Evolutionary conservation across 2,888 invertebrate species (phyloP).

Genomic region (Tyria jacobaeae): DNA sequence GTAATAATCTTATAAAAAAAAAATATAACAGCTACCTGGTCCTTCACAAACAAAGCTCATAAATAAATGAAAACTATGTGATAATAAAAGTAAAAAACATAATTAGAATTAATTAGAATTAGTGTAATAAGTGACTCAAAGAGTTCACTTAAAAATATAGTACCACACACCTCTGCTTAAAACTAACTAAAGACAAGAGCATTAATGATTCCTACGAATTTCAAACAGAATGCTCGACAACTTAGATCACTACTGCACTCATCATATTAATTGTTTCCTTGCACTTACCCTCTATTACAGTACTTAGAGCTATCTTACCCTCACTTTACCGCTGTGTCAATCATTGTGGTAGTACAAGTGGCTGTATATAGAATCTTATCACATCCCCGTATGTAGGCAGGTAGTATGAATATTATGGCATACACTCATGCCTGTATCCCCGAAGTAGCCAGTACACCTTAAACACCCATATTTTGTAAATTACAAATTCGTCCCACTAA

Average conservation of each 20-base stretch:
- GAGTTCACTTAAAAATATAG: neutral
- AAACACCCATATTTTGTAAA: too few species aligned
- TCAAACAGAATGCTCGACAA: constrained; percentile 45
- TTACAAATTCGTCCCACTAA: too few species aligned
- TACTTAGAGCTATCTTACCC: neutral
- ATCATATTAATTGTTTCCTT: constrained; percentile 42
- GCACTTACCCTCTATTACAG: constrained; percentile 27
- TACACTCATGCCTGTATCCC: too few species aligned
- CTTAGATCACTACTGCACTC: constrained; percentile 29
- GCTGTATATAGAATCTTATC: too few species aligned
- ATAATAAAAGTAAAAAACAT: too few species aligned
- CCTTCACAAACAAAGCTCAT: too few species aligned
- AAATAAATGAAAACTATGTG: too few species aligned
- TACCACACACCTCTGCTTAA: constrained; percentile 28
- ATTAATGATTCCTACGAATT: constrained; percentile 45
- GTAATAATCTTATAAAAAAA: too few species aligned
- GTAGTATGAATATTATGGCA: too few species aligned
- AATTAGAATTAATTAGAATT: neutral
- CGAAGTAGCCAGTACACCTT: too few species aligned
- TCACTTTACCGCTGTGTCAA: neutral
- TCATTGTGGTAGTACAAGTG: neutral
- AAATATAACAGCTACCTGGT: too few species aligned
- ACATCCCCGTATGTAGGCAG: too few species aligned
- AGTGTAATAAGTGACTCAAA: neutral
- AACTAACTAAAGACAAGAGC: constrained; percentile 39